Evolutionary conservation across 1,140 invertebrate genomes (phyloP), one percentile per base, ranked within the genome.

Genomic region (Brevipalpus yothersi): DNA sequence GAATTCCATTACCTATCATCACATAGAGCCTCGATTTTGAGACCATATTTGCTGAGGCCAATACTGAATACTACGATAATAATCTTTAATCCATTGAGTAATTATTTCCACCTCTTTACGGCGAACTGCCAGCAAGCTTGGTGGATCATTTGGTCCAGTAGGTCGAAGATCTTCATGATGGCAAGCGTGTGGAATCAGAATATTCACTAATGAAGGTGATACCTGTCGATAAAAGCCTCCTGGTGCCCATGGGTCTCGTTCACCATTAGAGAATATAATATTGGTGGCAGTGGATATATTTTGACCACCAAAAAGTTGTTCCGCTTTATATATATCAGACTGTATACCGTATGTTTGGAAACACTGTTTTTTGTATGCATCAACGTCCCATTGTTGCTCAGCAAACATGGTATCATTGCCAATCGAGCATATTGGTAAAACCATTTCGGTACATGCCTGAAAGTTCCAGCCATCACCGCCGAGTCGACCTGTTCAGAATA

Each of bases 361-460:
- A 69, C 90, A 94, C 1, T 75, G 68, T 2, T 80, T 73, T 0
- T 78, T 70, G 64, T 74, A 83, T 21, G 71, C 64, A 10, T 77
- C 75, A 41, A 84, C 77, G 72, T 91, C 77, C 87, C 88, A 94
- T 0, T 73, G 59, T 0, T 66, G 62, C 3, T 77, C 73, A 66
- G 86, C 82, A 71, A 91, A 94, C 80, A 96, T 89, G 64, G 87
- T 86, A 39, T 79, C 74, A 12, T 73, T 67, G 15, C 83, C 83
- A 65, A 82, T 79, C 8, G 77, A 73, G 70, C 92, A 95, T 72
- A 86, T 81, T 0, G 88, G 88, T 82, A 93, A 90, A 51, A 93
- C 81, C 83, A 96, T 92, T 72, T 97, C 91, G 39, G 89, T 91
- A 69, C 92, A 96, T 10, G 81, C 42, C 72, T 82, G 82, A 70